A percentile compares a stretch with the other conserved stretches of the same genome.
phyloP scores from a whole-genome alignment of 2,797 vertebrate species.

The Podarcis lilfordi region DNA sequence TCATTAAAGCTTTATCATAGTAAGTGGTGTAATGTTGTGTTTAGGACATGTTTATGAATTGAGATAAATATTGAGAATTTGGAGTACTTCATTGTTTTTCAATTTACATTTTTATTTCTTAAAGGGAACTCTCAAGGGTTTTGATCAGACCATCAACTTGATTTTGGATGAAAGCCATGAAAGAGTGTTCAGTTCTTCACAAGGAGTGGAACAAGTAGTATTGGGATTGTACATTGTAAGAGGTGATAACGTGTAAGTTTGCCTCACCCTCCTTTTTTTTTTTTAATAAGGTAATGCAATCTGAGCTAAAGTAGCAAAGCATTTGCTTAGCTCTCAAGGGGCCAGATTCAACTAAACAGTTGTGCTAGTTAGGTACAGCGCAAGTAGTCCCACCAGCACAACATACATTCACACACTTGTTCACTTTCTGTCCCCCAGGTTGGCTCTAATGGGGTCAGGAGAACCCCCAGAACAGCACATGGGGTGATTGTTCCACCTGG shows the following conservation, averaged over 20 bases:
- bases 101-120: background rate
- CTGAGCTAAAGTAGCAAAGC: background rate
- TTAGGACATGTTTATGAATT: background rate
- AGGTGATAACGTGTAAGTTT: constrained; percentile 98
- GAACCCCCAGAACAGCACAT: too few relatives aligned
- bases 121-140: constrained; percentile 96
- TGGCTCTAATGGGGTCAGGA: too few relatives aligned
- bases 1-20: background rate
- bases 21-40: background rate
- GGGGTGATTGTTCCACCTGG: background rate
- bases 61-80: background rate
- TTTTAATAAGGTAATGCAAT: background rate
- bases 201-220: constrained; percentile 98
- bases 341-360: too few relatives aligned
- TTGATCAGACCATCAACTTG: constrained; percentile 99
- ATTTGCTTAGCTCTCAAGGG: background rate
- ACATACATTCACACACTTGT: too few relatives aligned
- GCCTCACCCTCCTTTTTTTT: background rate
- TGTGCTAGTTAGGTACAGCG: too few relatives aligned
- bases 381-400: too few relatives aligned
- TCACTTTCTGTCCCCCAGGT: too few relatives aligned
- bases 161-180: constrained; percentile 99
- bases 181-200: constrained; percentile 96
- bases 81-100: background rate
- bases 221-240: constrained; percentile 96